Evolutionary conservation across 2,113 vertebrate species (phyloP).

Genomic region (Equus przewalskii): DNA sequence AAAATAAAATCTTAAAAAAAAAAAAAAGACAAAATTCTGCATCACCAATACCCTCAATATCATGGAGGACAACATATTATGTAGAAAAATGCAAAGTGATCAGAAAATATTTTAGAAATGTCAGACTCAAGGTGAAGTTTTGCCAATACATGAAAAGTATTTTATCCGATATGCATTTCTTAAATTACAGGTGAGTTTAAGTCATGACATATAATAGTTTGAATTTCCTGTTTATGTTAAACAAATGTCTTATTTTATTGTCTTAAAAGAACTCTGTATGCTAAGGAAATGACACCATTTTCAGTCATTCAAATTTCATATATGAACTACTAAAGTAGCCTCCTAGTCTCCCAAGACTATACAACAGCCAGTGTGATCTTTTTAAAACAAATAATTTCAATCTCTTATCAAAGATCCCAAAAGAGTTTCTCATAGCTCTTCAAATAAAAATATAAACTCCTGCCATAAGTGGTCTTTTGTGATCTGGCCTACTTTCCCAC

Average conservation of each 20-base stretch:
- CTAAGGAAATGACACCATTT: neutral
- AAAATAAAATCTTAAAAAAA: too few species aligned
- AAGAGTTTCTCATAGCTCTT: neutral
- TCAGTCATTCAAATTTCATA: neutral
- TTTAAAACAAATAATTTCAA: neutral
- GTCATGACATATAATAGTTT: neutral
- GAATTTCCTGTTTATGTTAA: neutral
- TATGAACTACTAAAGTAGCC: neutral
- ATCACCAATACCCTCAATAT: neutral
- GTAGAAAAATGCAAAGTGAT: neutral
- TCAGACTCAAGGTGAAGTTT: neutral
- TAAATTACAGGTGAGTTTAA: neutral
- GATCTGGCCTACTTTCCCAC: neutral
- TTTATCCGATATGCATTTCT: neutral
- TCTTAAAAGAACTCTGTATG: neutral
- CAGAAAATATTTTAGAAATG: neutral
- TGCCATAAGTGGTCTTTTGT: neutral
- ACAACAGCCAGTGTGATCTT: neutral
- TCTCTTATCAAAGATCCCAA: neutral
- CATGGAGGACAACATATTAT: neutral
- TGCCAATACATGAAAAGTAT: neutral
- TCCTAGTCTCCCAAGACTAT: neutral
- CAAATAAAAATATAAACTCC: neutral
- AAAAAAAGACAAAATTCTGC: neutral
- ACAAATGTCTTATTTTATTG: neutral